A percentile compares a stretch with the other conserved stretches of the same genome.
These are phyloP conservation scores for Hyperoodon ampullatus DNA, from an alignment of 2,113 vertebrate genomes.

Conservation along the genomic window DNA sequence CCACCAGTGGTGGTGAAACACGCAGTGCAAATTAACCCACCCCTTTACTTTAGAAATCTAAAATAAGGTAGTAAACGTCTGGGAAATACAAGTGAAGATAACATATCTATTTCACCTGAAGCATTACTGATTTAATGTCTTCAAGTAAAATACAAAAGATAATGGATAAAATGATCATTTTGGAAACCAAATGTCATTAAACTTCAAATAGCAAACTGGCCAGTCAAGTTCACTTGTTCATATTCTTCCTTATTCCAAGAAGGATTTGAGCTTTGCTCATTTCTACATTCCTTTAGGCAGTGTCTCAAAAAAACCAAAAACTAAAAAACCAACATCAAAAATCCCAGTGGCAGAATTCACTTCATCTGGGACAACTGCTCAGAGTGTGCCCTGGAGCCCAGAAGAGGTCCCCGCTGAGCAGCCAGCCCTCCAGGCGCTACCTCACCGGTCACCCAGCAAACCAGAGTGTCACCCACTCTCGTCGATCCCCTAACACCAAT, in stretches of 20 bases:
- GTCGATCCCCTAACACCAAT: not conserved
- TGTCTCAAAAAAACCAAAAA: not conserved
- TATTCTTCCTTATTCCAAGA: not conserved
- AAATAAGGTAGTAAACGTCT: not conserved
- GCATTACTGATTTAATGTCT: not conserved
- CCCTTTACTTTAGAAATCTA: not conserved
- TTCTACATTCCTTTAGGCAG: not conserved
- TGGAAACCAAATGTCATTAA: not conserved
- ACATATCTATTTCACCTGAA: not conserved
- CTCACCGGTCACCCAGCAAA: not conserved
- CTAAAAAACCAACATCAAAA: not conserved
- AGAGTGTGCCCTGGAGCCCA: not conserved
- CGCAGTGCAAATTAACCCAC: accelerated
- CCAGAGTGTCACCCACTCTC: accelerated
- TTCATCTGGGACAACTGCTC: not conserved
- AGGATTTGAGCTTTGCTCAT: not conserved
- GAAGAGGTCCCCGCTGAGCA: not conserved
- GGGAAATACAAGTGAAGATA: not conserved
- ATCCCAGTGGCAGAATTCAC: not conserved
- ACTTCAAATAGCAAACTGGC: not conserved
- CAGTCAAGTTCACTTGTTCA: not conserved
- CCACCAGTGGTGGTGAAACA: not conserved
- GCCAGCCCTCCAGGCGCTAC: no score
- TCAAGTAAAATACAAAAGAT: not conserved
- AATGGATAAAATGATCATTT: not conserved